A percentile compares a stretch with the other conserved stretches of the same genome.
Evolutionary conservation across 2,113 vertebrate genomes (phyloP).

Genomic region (Rafetus swinhoei): DNA sequence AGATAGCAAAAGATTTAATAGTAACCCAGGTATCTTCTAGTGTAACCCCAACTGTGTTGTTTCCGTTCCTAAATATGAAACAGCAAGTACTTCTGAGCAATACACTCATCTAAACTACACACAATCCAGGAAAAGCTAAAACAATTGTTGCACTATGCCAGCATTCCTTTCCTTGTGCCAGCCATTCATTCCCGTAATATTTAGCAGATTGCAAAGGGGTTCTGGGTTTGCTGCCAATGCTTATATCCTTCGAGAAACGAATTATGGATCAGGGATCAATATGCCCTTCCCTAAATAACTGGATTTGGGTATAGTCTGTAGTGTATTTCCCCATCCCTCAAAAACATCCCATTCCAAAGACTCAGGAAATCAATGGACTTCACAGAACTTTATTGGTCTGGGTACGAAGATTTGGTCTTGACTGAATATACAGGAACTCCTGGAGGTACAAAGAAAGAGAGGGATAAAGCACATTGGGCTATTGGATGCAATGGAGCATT

Average conservation of each 20-base stretch:
- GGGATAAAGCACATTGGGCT: fast-evolving
- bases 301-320: not conserved
- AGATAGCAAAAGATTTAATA: not conserved
- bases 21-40: not conserved
- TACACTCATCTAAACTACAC: slow-evolving; percentile 48
- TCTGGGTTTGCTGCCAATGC: slow-evolving; percentile 56
- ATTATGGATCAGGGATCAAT: slow-evolving; percentile 27
- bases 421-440: not conserved
- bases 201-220: slow-evolving; percentile 49
- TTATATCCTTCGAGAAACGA: slow-evolving; percentile 49
- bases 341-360: not conserved
- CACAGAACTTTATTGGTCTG: not conserved
- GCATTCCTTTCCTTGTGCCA: slow-evolving; percentile 41
- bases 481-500: not conserved
- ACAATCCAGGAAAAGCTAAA: slow-evolving; percentile 43
- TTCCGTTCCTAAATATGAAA: slow-evolving; percentile 17
- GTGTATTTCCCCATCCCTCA: not conserved
- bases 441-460: not conserved
- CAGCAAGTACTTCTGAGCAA: slow-evolving; percentile 43
- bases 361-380: not conserved
- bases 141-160: slow-evolving; percentile 15
- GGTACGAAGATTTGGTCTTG: not conserved
- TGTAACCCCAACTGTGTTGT: not conserved
- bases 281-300: not conserved
- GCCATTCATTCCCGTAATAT: slow-evolving; percentile 54